Evolutionary conservation across 2,113 vertebrate species (phyloP).

Genomic region (Rhinoptilus africanus): DNA sequence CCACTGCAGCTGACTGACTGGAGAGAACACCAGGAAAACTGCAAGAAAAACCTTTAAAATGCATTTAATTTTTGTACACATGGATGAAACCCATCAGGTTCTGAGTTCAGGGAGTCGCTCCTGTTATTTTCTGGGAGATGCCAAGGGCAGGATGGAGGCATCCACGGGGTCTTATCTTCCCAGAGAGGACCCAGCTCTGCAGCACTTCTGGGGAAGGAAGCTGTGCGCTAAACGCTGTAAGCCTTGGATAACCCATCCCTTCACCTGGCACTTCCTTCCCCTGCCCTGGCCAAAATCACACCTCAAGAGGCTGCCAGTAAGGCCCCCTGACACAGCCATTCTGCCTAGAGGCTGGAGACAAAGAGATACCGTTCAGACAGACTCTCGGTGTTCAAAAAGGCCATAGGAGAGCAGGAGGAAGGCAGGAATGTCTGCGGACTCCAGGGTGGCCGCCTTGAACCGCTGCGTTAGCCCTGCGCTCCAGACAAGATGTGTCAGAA

Average conservation of each 20-base stretch:
- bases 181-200: not conserved
- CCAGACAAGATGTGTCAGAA: constrained; percentile 18
- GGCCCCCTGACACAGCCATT: not conserved
- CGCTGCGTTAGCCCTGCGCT: fast-evolving
- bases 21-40: not conserved
- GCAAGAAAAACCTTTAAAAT: not conserved
- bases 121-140: not conserved
- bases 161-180: fast-evolving
- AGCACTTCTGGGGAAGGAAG: not conserved
- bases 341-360: not conserved
- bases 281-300: not conserved
- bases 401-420: not conserved
- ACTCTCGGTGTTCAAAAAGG: not conserved
- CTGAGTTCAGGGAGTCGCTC: not conserved
- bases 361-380: not conserved
- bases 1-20: not conserved
- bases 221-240: not conserved
- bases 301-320: not conserved
- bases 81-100: not conserved
- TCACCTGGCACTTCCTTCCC: not conserved
- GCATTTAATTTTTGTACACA: not conserved
- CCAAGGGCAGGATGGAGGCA: not conserved
- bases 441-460: not conserved
- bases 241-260: not conserved
- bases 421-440: not conserved